phyloP scores from a whole-genome alignment of 2,113 vertebrate species.

The Mohoua ochrocephala region DNA sequence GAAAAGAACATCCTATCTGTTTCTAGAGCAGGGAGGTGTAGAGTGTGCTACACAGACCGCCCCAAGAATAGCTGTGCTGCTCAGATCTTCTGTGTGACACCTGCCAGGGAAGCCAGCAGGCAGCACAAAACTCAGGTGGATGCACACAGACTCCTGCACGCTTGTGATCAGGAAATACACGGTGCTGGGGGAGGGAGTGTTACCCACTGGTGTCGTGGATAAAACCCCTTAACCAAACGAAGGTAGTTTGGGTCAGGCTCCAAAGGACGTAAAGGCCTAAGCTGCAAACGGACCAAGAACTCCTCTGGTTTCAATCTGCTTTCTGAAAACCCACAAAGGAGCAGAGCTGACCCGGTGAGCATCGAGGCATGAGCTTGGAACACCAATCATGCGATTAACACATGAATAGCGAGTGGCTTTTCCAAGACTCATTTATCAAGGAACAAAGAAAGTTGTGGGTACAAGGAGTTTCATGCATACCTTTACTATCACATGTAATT shows the following conservation, averaged over 20 bases:
- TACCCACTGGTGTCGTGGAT: fast-evolving
- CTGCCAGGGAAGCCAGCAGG: background rate
- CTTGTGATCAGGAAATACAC: background rate
- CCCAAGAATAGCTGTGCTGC: background rate
- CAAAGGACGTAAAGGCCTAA: background rate
- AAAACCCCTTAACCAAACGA: background rate
- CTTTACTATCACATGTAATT: background rate
- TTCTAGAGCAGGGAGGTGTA: background rate
- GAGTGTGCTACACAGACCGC: background rate
- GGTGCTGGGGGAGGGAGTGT: background rate
- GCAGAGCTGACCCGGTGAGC: background rate
- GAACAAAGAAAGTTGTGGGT: background rate
- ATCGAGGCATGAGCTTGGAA: background rate
- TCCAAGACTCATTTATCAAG: background rate
- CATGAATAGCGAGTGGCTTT: background rate
- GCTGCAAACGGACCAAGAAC: background rate
- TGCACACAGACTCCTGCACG: background rate
- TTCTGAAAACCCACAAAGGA: background rate
- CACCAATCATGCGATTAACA: background rate
- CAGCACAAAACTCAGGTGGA: background rate
- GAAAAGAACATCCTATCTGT: background rate
- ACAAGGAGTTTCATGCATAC: background rate
- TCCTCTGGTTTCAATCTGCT: background rate
- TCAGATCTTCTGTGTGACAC: background rate
- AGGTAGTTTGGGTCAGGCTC: background rate